Evolutionary conservation across 2,888 invertebrate genomes (phyloP).

Genomic region (Orchestes rusci): DNA sequence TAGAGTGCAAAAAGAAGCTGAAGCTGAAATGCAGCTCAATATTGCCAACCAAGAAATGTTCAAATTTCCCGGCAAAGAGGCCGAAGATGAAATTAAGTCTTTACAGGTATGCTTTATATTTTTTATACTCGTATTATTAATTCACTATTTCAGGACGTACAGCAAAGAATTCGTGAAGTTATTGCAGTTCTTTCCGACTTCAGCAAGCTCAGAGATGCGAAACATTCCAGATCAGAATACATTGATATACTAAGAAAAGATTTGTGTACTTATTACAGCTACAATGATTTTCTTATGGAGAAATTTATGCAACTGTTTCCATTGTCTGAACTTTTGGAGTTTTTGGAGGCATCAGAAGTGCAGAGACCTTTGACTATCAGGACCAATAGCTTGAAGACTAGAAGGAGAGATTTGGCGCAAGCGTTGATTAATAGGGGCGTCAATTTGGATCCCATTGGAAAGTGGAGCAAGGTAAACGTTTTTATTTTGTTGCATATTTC

Average conservation of each 20-base stretch:
- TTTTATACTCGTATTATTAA: no score
- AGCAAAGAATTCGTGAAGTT: slow-evolving; percentile 84
- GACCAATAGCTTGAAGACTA: slow-evolving; percentile 89
- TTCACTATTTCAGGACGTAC: slow-evolving; percentile 51
- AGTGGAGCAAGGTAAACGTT: slow-evolving; percentile 86
- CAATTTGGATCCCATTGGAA: slow-evolving; percentile 95
- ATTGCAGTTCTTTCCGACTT: slow-evolving; percentile 76
- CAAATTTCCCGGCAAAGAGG: slow-evolving; percentile 70
- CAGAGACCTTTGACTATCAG: slow-evolving; percentile 92
- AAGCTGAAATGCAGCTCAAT: slow-evolving; percentile 77
- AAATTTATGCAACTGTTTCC: slow-evolving; percentile 86
- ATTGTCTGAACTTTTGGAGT: slow-evolving; percentile 80
- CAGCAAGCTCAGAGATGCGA: slow-evolving; percentile 57
- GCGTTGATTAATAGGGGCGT: slow-evolving; percentile 94
- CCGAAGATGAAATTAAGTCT: slow-evolving; percentile 56
- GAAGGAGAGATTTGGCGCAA: slow-evolving; percentile 88
- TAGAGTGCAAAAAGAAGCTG: slow-evolving; percentile 63
- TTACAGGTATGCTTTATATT: no score
- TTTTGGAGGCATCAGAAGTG: slow-evolving; percentile 93
- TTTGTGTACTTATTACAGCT: slow-evolving; percentile 90
- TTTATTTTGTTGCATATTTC: not conserved
- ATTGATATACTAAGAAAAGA: slow-evolving; percentile 71
- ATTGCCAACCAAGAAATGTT: slow-evolving; percentile 70
- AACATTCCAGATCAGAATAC: slow-evolving; percentile 75
- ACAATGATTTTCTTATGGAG: slow-evolving; percentile 93